Base-by-base conservation (phyloP, 2,888 invertebrate species). In the Reticulitermes lucifugus region DNA sequence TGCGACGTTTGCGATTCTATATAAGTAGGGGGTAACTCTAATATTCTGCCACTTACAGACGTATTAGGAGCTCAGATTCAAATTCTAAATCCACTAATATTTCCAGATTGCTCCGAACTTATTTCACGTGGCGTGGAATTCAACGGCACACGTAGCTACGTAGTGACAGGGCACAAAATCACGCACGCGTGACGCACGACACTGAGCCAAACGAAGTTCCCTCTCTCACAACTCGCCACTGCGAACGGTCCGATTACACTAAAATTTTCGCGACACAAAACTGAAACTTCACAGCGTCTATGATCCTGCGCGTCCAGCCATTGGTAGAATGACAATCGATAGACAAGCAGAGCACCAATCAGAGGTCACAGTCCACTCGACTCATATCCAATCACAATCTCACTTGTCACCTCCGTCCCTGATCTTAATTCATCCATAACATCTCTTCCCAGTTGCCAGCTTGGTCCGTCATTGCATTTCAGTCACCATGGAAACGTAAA, bases 241-340 rank as follows among this genome's bases (percentile, higher is more conserved):
- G 4, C 71, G 35, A 71, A 9, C 2, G 7, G 29, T 25, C 71
- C 71, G 71, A 14, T 71, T 29, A 71, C 29, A 71, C 71, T 71
- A 71, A 71, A n/a, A 46, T 12, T 46, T 46, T 46, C 1, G 10
- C 9, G 46, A 46, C 10, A 46, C 2, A 14, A 35, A 29, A 25
- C 71, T 71, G 71, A 25, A 25, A 35, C 14, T 29, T 35, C 71
- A 25, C 29, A 18, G 71, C 71, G 25, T 25, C 71, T 35, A 14
- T 7, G 29, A 71, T 29, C 29, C 71, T 29, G 71, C 59, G 21
- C 51, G 55, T 18, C 55, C 29, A 51, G 22, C 79, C 51, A 79
- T 79, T 79, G 79, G 79, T 35, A 59, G 79, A n/a, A 79, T 25
- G 4, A 59, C 18, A 79, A 59, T 79, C 79, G 59, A 79, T 79